Evolutionary conservation across 2,797 vertebrate genomes (phyloP).

Genomic region (Sitta carolinensis): DNA sequence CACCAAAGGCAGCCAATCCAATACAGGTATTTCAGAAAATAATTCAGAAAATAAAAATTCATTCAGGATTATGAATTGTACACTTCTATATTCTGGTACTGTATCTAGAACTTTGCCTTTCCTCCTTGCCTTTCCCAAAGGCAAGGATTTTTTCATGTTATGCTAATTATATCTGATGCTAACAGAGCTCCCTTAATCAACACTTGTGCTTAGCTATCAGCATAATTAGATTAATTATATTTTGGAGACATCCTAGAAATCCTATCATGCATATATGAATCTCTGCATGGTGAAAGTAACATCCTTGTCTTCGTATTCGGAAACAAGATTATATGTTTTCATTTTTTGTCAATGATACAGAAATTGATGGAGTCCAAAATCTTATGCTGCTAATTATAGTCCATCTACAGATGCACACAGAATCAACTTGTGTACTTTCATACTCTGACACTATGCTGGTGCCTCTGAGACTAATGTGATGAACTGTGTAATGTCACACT

Average conservation of each 20-base stretch:
- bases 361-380: background rate
- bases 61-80: background rate
- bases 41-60: no score
- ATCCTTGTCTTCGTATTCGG: background rate
- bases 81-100: background rate
- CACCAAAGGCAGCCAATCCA: background rate
- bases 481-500: background rate
- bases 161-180: constrained; percentile 14
- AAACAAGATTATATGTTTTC: background rate
- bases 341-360: background rate
- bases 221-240: constrained; percentile 41
- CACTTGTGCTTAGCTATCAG: constrained; percentile 8
- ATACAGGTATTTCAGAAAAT: background rate
- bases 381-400: background rate
- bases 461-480: background rate
- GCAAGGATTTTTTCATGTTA: background rate
- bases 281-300: background rate
- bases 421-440: background rate
- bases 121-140: background rate
- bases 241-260: constrained; percentile 1
- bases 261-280: background rate
- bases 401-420: background rate
- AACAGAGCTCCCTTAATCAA: constrained; percentile 14
- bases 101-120: background rate
- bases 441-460: background rate